These are phyloP conservation scores for Odocoileus hemionus DNA, from an alignment of 2,113 vertebrate genomes.

Conservation along the genomic window DNA sequence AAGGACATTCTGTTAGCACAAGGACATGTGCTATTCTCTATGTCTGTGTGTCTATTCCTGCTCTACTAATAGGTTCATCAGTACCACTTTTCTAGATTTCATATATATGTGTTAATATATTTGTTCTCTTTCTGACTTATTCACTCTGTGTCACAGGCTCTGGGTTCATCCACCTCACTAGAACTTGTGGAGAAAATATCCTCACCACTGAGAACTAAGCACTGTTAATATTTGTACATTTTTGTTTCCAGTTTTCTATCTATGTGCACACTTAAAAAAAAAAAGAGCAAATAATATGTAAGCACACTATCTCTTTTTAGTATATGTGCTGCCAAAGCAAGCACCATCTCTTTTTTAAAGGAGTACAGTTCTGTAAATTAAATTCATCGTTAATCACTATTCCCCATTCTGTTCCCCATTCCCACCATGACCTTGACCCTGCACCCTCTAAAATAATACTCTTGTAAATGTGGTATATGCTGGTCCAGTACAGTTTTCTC, in stretches of 20 bases:
- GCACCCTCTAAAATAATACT: neutral
- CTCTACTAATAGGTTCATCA: neutral
- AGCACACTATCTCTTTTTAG: conserved; percentile 19
- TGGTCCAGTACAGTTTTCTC: neutral
- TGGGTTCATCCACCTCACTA: neutral
- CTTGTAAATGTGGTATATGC: neutral
- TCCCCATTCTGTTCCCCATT: neutral
- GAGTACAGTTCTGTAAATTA: neutral
- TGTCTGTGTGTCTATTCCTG: neutral
- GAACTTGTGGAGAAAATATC: neutral
- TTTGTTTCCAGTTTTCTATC: neutral
- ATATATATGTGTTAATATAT: neutral
- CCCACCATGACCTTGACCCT: neutral
- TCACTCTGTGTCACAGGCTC: neutral
- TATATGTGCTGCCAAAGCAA: neutral
- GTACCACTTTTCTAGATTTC: neutral
- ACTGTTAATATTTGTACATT: neutral
- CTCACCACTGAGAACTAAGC: neutral
- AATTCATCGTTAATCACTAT: neutral
- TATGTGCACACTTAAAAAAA: neutral
- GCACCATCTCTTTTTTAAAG: neutral
- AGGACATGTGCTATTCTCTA: neutral
- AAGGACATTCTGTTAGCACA: neutral
- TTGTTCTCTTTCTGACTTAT: neutral
- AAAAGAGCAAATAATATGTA: neutral